Base-by-base conservation (phyloP, 2,113 vertebrate genomes). In the Chaetorhynchus papuensis region DNA sequence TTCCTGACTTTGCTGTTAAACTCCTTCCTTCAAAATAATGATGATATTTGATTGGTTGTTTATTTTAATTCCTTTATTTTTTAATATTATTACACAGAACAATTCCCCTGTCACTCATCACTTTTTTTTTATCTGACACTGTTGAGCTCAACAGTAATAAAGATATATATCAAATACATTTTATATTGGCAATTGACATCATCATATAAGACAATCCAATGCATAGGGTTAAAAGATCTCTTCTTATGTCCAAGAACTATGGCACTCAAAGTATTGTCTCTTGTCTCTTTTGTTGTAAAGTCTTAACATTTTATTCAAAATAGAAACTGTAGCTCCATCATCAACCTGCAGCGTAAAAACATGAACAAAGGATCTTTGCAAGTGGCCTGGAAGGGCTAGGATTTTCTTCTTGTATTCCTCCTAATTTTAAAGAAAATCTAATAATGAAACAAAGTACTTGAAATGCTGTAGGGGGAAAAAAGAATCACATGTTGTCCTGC, bases 401-500 rank as follows among this genome's bases (percentile, higher is more conserved):
- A 50, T 79, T 80, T 54, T 54, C 28, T 54, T 56, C 93, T 49
- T 64, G 23, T 31, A 44, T 64, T 68, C 60, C 33, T 75, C 68
- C 74, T 92, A 72, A 81, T 92, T 93, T 90, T 83, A 91, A 97
- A 94, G 87, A 75, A 70, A 93, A 64, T 78, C 59, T 81, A 77
- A 90, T 83, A 90, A 93, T 87, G 87, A 97, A 97, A 97, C 64
- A 81, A 93, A 96, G 93, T 95, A 83, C 76, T 95, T 94, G 82
- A 84, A 90, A 81, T 82, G 45, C 85, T 97, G 83, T 16, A 54
- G 83, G 68, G 83, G 80, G 53, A 47, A 5, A 60, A 74, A 89
- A 65, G 49, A 79, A 66, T 94, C 92, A 83, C 92, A 63, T 70
- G 39, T 54, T 78, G 88, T 96, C 96, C 96, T 0, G 7, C 88